Evolutionary conservation across 2,797 vertebrate genomes (phyloP), one percentile per base, ranked within the genome.

Genomic region (Takifugu ocellatus): DNA sequence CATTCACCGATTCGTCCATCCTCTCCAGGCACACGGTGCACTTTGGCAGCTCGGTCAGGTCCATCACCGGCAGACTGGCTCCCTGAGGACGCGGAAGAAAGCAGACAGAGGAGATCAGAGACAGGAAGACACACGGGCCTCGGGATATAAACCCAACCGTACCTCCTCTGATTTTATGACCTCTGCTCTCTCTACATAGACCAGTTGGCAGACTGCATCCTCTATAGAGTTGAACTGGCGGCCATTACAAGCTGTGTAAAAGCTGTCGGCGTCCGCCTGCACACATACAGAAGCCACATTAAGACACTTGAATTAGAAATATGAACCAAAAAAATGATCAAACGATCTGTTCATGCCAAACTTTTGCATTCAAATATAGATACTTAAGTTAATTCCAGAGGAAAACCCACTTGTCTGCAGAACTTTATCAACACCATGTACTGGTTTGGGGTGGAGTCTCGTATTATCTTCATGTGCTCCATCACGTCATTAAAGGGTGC

Each of bases 381-480:
- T 10, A 45, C 43, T 17, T 16, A 45, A 8, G 43, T 45, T 45
- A 16, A 45, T 14, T 39, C 10, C 6, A 46, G 2, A 44, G 16
- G 3, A 21, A 52, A 48, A 15, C 17, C 36, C 24, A 96, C 97
- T 95, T 99, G 97, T 0, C 89, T 79, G 56, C 92, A 92, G 63
- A 99, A 99, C 82, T 97, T 95, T 66, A 99, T 93, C 68, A 99
- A 91, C 68, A 96, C 96, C 97, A 99, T 99, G 83, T 99, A 99
- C 73, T 98, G 96, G 87, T 99, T 99, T 0, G 95, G 96, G 24
- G 94, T 98, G 39, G 97, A 97, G 85, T 99, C 97, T 16, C 96
- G 86, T 75, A 99, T 98, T 86, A 99, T 97, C 88, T 99, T 99
- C 96, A 99, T 98, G 79, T 99, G 97, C 84, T 98, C 96, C 21